These are phyloP conservation scores for Amazonetta brasiliensis DNA, from an alignment of 2,797 vertebrate species.

Conservation along the genomic window DNA sequence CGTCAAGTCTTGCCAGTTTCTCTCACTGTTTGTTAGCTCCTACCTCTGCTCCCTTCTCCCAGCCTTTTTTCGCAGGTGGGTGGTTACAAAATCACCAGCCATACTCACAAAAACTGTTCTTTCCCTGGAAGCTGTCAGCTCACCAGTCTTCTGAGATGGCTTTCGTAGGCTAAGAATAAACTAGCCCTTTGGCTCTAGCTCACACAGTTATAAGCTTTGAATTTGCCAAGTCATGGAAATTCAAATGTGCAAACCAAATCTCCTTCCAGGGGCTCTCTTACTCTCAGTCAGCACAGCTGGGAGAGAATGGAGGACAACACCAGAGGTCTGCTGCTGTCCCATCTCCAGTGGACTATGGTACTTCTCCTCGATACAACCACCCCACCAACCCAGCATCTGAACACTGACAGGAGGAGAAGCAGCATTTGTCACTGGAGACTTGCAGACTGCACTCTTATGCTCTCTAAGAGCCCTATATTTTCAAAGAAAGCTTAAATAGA, in stretches of 20 bases:
- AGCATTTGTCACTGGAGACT: not conserved
- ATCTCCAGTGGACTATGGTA: not conserved
- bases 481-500: conserved; percentile 55
- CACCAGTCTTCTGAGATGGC: accelerated
- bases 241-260: not conserved
- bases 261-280: not conserved
- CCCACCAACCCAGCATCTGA: not conserved
- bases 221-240: not conserved
- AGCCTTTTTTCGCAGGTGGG: not conserved
- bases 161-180: not conserved
- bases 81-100: accelerated
- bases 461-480: conserved; percentile 29
- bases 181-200: not conserved
- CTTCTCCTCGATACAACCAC: not conserved
- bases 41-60: not conserved
- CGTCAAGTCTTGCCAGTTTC: not conserved
- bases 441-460: not conserved
- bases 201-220: not conserved
- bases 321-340: not conserved
- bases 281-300: not conserved
- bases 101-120: not conserved
- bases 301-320: not conserved
- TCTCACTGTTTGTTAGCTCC: not conserved
- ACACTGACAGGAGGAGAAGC: not conserved
- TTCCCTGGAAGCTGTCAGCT: not conserved